phyloP scores from a whole-genome alignment of 2,888 invertebrate genomes.

The Scaptodrosophila latifasciaeformis region DNA sequence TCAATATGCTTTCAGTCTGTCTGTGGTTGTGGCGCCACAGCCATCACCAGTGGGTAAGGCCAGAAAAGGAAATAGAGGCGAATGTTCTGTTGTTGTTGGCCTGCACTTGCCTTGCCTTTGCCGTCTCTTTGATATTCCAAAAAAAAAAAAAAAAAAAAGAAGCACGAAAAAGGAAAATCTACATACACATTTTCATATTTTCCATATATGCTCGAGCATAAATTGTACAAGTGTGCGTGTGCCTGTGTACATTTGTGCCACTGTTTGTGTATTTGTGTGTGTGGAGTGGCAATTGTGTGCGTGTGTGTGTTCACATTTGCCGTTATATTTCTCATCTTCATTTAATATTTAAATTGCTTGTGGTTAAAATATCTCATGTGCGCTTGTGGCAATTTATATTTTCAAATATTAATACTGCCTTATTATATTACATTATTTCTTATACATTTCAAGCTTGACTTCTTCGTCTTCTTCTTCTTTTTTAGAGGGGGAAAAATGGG shows the following conservation, averaged over 20 bases:
- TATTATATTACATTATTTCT: constrained; percentile 49
- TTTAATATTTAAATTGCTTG: constrained; percentile 68
- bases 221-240: constrained; percentile 9
- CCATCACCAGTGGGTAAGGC: too few relatives aligned
- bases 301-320: constrained; percentile 14
- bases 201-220: too few relatives aligned
- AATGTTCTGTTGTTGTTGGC: too few relatives aligned
- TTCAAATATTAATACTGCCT: constrained; percentile 65
- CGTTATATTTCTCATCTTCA: constrained; percentile 39
- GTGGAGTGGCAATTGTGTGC: constrained; percentile 1
- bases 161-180: constrained; percentile 13
- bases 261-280: constrained; percentile 2
- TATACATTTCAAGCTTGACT: constrained; percentile 45
- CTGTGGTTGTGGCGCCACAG: background rate
- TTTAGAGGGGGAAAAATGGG: too few relatives aligned
- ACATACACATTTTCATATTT: constrained; percentile 6
- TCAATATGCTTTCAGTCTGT: constrained; percentile 2
- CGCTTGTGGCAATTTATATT: constrained; percentile 63
- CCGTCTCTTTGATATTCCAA: too few relatives aligned
- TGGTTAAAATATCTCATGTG: constrained; percentile 60
- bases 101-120: too few relatives aligned
- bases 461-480: constrained; percentile 29
- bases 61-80: constrained; percentile 5
- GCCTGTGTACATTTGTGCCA: constrained; percentile 3
- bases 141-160: constrained; percentile 2